Evolutionary conservation across 2,888 invertebrate species (phyloP).

Genomic region (Trachelus troglodyta): DNA sequence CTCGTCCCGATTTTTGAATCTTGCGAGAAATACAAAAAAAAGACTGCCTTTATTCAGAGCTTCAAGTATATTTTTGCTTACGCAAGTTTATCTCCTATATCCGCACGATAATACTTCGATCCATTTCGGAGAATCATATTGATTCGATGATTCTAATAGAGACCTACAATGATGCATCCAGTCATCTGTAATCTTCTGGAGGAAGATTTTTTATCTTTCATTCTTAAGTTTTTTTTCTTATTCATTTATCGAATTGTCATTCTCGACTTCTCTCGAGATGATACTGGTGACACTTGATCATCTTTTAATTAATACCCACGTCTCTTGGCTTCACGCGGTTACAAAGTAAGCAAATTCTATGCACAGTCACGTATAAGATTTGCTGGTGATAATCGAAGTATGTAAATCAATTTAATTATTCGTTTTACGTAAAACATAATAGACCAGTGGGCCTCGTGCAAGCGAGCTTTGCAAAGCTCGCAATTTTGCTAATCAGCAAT

Average conservation of each 20-base stretch:
- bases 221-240: not conserved
- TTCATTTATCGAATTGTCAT: not conserved
- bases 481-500: not conserved
- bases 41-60: not conserved
- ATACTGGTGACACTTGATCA: not conserved
- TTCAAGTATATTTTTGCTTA: not conserved
- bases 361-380: constrained; percentile 2
- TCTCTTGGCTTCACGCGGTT: not conserved
- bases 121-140: not conserved
- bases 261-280: not conserved
- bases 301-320: not conserved
- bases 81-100: not conserved
- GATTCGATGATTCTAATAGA: not conserved
- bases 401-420: constrained; percentile 1
- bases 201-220: not conserved
- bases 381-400: not conserved
- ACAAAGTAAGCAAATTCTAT: not conserved
- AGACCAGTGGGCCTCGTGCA: constrained; percentile 4
- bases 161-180: not conserved
- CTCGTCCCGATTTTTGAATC: not conserved
- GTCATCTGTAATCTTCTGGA: not conserved
- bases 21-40: not conserved
- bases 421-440: not conserved
- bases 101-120: not conserved
- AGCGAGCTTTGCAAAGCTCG: not conserved